Evolutionary conservation across 2,888 invertebrate genomes (phyloP).

Genomic region (Lepidocyrtoides sp.): DNA sequence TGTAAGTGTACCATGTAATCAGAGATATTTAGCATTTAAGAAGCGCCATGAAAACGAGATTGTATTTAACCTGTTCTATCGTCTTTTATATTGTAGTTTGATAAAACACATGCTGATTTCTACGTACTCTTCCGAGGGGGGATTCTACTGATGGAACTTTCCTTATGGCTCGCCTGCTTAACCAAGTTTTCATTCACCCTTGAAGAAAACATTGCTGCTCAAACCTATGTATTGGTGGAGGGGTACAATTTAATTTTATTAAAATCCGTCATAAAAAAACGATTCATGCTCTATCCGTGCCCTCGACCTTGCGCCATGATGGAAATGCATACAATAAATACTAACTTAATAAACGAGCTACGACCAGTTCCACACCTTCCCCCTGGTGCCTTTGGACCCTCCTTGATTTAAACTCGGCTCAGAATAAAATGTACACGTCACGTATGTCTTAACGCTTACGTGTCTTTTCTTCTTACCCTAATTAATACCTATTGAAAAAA

Average conservation of each 20-base stretch:
- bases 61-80: background rate
- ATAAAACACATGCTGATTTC: background rate
- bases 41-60: too few relatives aligned
- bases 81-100: background rate
- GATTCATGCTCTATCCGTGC: background rate
- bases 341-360: background rate
- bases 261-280: background rate
- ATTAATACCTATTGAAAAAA: too few relatives aligned
- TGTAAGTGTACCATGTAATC: too few relatives aligned
- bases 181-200: background rate
- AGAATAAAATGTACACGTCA: too few relatives aligned
- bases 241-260: background rate
- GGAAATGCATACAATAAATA: slow-evolving; percentile 2
- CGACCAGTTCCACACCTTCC: background rate
- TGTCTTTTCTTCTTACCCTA: too few relatives aligned
- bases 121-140: background rate
- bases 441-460: too few relatives aligned
- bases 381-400: background rate
- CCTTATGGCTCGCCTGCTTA: background rate
- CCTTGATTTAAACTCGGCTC: background rate
- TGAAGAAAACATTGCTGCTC: background rate
- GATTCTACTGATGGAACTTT: background rate
- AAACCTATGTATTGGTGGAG: background rate
- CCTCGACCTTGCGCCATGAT: background rate
- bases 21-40: too few relatives aligned